Evolutionary conservation across 2,888 invertebrate genomes (phyloP).

Genomic region (Hirtodrosophila trivittata): DNA sequence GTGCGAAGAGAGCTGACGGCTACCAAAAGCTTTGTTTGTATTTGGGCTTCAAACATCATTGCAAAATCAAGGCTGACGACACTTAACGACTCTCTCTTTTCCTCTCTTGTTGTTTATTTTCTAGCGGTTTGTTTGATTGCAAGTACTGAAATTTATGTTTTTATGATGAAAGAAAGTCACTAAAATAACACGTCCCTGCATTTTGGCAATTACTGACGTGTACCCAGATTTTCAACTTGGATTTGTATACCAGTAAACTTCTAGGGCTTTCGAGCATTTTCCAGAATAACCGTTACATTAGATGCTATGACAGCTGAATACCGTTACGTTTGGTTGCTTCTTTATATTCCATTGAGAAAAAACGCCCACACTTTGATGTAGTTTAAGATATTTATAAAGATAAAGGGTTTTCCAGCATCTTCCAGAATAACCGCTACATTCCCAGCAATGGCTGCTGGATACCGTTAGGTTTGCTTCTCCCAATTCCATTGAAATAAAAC

Average conservation of each 20-base stretch:
- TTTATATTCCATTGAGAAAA: too few species aligned
- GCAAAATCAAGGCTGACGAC: constrained; percentile 48
- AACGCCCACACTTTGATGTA: too few species aligned
- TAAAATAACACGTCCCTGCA: constrained; percentile 2
- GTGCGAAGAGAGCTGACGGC: constrained; percentile 20
- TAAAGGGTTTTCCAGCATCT: too few species aligned
- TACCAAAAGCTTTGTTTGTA: constrained; percentile 32
- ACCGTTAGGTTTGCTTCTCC: too few species aligned
- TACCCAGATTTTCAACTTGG: constrained; percentile 12
- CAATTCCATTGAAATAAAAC: too few species aligned
- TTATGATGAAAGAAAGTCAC: constrained; percentile 24
- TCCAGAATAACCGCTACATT: constrained; percentile 1
- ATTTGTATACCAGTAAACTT: too few species aligned
- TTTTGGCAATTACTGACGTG: constrained; percentile 43
- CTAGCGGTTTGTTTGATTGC: constrained; percentile 9
- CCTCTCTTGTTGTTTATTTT: constrained; percentile 7
- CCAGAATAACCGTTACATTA: neutral
- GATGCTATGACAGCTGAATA: too few species aligned
- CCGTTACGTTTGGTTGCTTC: too few species aligned
- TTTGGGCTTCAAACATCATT: constrained; percentile 35
- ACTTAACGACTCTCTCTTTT: constrained; percentile 4
- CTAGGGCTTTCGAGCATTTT: too few species aligned
- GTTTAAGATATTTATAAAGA: too few species aligned
- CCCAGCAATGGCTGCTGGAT: too few species aligned
- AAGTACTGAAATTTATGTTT: constrained; percentile 5